Evolutionary conservation across 1,140 invertebrate species (phyloP), one percentile per base, ranked within the genome.

Genomic region (Onthophagus taurus): DNA sequence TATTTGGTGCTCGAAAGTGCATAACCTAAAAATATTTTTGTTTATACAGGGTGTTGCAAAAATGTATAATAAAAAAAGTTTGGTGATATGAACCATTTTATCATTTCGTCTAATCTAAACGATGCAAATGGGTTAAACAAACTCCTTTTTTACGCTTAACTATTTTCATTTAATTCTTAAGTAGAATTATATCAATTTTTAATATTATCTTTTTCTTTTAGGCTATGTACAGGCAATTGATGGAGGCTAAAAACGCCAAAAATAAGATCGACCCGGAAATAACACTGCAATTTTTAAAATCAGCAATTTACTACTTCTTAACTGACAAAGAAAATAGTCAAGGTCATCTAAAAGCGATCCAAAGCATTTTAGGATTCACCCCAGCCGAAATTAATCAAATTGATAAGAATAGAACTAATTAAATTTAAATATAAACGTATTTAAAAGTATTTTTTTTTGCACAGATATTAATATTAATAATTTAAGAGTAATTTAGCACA

Each of bases 231-330:
- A 74, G 83, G 53, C 80, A 81, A 50, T 72, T 86, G 54, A 68
- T 87, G 50, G 82, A 86, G 64, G 76, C 80, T 23, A 80, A 78
- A 61, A 76, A 71, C 55, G 75, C 57, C 53, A 75, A 75, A 57
- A 76, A 70, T 52, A 72, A 72, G 49, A 76, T 86, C 30, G 86
- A 89, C 70, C 83, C 86, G 30, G 85, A 89, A 67, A 80, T 89
- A 46, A 90, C 85, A 5, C 65, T 91, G 52, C 84, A 88, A 61
- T 91, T 91, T 66, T 71, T 91, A 39, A 89, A 89, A 66, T 89
- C 85, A 42, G 85, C 86, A n/a, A 76, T 91, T 53, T 91, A 88
- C 60, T 89, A 91, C 61, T 89, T 89, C 60, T 69, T 91, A 31
- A 89, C 85, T 0, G 85, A 91, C 59, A 81, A 80, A 51, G 85